Base-by-base conservation (phyloP, 2,113 vertebrate genomes). In the Fukomys damarensis region DNA sequence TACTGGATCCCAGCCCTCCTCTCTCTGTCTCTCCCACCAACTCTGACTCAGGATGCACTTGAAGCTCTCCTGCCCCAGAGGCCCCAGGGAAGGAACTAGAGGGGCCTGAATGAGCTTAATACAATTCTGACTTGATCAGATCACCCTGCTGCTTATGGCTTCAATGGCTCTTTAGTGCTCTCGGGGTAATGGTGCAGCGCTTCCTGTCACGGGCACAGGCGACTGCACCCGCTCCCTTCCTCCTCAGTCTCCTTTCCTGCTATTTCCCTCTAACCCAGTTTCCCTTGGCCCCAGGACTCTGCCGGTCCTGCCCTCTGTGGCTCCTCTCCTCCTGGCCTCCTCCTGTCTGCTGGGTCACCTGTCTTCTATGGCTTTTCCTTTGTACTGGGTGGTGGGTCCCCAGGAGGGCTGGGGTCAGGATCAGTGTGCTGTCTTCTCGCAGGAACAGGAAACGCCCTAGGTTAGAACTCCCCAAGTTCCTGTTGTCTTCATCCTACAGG, bases 21-120 rank as follows among this genome's bases (percentile, higher is more conserved):
- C 11, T 46, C 32, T 2, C n/a, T 1, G 1, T 4, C 26, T 63
- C 12, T 56, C n/a, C 65, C 52, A 35, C 2, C n/a, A 76, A 0
- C 35, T 93, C 49, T 63, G 72, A 43, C 68, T 87, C 74, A 54
- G 28, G 76, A 30, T 24, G n/a, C 2, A 20, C 49, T 80, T 41
- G 5, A n/a, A 3, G 2, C 41, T 61, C 22, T 80, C 32, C n/a
- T 30, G 85, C 68, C n/a, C 49, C 24, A 76, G 56, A 68, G 2
- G 17, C 58, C 68, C 77, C 11, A 16, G 81, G 52, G 65, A 38
- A 76, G 87, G 52, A 79, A 52, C 1, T 14, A 20, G 26, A 91
- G 80, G 87, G 56, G 12, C 16, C 49, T 58, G 70, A 86, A 79
- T 38, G 22, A 59, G 52, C 74, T 82, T 43, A 89, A 16, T 58